A percentile compares a stretch with the other conserved stretches of the same genome.
Conservation (phyloP, 2,888 invertebrate species). For the Arge pagana region DNA sequence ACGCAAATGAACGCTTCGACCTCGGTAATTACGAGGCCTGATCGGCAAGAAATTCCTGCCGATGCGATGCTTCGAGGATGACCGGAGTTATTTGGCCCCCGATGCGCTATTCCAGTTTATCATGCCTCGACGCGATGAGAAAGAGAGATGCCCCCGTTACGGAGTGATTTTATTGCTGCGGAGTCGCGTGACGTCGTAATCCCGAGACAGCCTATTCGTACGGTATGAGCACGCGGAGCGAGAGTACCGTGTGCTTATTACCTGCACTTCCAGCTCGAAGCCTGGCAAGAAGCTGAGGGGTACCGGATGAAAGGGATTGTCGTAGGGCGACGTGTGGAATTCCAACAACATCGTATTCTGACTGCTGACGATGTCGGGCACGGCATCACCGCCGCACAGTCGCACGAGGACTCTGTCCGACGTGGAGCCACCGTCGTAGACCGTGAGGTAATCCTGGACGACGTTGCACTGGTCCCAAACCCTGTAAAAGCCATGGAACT, state of each 20-base stretch:
- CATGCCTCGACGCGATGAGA: no score
- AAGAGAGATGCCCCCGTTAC: no score
- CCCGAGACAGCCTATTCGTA: no score
- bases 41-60: no score
- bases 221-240: no score
- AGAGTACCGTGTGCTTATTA: constrained; percentile 57
- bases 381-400: constrained; percentile 80
- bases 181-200: no score
- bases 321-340: constrained; percentile 81
- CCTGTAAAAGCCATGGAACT: constrained; percentile 62
- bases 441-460: constrained; percentile 80
- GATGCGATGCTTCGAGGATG: no score
- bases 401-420: constrained; percentile 75
- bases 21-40: no score
- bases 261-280: constrained; percentile 82
- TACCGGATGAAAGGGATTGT: constrained; percentile 80
- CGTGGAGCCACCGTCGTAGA: constrained; percentile 76
- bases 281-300: constrained; percentile 79
- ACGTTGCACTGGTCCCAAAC: constrained; percentile 84
- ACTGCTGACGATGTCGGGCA: constrained; percentile 79
- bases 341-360: constrained; percentile 78
- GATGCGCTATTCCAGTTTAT: no score
- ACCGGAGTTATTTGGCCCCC: no score
- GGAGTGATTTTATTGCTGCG: no score
- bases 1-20: no score